These are phyloP conservation scores for Rhyacophila brunnea DNA, from an alignment of 1,140 invertebrate species.

Conservation along the genomic window DNA sequence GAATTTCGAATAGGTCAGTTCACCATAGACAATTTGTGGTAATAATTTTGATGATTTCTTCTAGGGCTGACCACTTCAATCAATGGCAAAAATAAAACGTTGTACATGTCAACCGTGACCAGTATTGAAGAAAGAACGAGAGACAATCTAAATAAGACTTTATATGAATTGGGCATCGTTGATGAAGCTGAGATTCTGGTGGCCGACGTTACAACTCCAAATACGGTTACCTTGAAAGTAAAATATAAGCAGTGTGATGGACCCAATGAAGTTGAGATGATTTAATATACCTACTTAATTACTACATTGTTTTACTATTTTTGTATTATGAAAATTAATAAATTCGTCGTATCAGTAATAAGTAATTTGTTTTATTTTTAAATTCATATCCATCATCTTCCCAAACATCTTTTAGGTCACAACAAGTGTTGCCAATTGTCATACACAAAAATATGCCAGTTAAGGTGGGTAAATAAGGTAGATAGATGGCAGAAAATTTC, in stretches of 20 bases:
- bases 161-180: constrained; percentile 77
- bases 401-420: no score
- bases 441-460: no score
- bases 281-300: constrained; percentile 19
- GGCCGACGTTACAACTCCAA: constrained; percentile 86
- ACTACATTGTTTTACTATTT: no score
- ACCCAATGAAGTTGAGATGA: constrained; percentile 55
- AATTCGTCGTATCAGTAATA: no score
- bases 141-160: constrained; percentile 82
- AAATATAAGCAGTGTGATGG: constrained; percentile 59
- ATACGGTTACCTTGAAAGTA: constrained; percentile 68
- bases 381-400: no score
- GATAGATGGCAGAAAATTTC: no score
- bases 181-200: constrained; percentile 85
- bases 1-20: no score
- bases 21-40: no score
- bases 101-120: constrained; percentile 88
- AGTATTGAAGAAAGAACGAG: constrained; percentile 88
- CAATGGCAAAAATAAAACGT: constrained; percentile 83
- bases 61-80: constrained; percentile 73
- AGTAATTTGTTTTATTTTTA: no score
- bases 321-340: no score
- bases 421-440: no score
- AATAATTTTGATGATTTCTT: constrained; percentile 4
- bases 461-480: no score